Evolutionary conservation across 2,113 vertebrate genomes (phyloP).

Genomic region (Montifringilla adamsi): DNA sequence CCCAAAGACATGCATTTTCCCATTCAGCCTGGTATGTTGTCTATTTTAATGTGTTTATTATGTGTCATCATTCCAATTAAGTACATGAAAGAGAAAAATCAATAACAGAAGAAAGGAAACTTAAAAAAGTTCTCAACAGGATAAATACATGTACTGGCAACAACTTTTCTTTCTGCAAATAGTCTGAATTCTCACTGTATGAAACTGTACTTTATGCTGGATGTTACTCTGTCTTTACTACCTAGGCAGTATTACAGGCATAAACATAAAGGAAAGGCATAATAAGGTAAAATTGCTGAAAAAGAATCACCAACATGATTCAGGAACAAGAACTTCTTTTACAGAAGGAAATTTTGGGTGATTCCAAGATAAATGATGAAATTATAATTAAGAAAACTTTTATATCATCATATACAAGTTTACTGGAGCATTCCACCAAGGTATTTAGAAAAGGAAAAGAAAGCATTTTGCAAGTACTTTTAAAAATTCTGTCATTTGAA

Average conservation of each 20-base stretch:
- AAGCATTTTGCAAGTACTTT: background rate
- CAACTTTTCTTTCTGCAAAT: constrained; percentile 12
- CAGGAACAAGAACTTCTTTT: background rate
- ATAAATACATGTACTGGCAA: background rate
- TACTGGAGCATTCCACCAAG: background rate
- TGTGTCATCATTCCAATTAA: background rate
- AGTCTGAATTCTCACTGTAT: constrained; percentile 8
- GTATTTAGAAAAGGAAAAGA: background rate
- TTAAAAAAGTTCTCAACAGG: background rate
- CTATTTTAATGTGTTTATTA: background rate
- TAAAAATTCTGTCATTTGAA: background rate
- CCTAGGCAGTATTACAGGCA: background rate
- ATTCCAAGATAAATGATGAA: background rate
- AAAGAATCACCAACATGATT: background rate
- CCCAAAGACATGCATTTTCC: background rate
- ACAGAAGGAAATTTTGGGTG: background rate
- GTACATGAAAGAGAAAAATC: background rate
- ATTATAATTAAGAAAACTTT: background rate
- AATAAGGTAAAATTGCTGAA: background rate
- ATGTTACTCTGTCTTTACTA: background rate
- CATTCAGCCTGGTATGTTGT: background rate
- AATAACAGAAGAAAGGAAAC: background rate
- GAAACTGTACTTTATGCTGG: background rate
- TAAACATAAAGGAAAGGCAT: background rate
- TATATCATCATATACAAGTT: background rate